Percentiles rank a stretch among this genome's conserved stretches.
phyloP scores from a whole-genome alignment of 2,888 invertebrate genomes.

The Seira musarum region DNA sequence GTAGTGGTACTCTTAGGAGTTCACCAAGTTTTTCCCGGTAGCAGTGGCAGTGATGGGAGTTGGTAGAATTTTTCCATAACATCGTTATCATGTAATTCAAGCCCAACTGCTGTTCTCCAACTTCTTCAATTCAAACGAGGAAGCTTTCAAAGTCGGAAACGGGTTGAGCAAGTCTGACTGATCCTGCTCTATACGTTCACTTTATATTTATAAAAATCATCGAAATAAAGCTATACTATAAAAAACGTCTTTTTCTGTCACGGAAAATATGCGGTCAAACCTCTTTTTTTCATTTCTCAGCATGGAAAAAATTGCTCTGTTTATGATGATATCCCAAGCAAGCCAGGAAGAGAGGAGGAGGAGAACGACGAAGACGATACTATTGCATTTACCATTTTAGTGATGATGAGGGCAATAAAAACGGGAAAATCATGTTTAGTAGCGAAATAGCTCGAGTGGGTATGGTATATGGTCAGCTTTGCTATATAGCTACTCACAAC shows the following conservation, averaged over 20 bases:
- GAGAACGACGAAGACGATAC: background rate
- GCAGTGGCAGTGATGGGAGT: background rate
- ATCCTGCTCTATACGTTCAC: background rate
- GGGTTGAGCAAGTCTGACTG: slow-evolving; percentile 47
- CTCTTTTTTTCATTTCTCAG: slow-evolving; percentile 15
- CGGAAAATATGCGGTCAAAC: slow-evolving; percentile 34
- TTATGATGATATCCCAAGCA: background rate
- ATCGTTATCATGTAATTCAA: background rate
- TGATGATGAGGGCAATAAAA: background rate
- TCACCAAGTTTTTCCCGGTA: background rate
- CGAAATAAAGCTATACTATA: background rate
- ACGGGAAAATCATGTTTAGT: slow-evolving; percentile 37
- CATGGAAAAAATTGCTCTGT: slow-evolving; percentile 15
- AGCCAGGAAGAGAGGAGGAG: background rate
- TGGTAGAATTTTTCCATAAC: background rate
- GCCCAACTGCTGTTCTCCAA: too few relatives aligned
- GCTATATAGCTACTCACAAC: background rate
- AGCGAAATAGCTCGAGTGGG: background rate
- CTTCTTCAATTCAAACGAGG: background rate
- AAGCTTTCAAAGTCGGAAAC: slow-evolving; percentile 41
- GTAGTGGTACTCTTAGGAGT: background rate
- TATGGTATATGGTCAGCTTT: background rate
- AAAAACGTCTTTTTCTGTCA: slow-evolving; percentile 9
- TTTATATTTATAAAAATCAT: background rate
- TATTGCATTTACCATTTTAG: background rate